Conservation (phyloP, 1,140 invertebrate species). For the Meloidogyne floridensis region DNA sequence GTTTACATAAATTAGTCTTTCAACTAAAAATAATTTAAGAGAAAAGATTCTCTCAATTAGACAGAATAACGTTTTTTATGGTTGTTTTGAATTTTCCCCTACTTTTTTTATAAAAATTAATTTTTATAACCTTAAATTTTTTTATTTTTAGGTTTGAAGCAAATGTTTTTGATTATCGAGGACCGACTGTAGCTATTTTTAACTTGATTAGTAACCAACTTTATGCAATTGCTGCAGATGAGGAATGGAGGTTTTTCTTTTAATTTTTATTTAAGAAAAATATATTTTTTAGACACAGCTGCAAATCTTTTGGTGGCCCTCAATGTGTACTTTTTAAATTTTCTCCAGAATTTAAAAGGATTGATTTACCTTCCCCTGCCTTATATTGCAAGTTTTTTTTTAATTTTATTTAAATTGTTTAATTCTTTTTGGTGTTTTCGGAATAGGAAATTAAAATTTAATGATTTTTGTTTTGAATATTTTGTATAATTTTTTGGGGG, state of each 20-base stretch:
- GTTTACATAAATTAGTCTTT: too few relatives aligned
- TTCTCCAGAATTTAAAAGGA: conserved; percentile 34
- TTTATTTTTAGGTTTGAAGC: conserved; percentile 42
- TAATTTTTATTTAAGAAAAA: conserved; percentile 7
- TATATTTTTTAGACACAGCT: conserved; percentile 38
- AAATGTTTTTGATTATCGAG: conserved; percentile 40
- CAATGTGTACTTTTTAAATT: conserved; percentile 40
- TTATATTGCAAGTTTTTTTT: conserved; percentile 1
- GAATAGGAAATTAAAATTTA: too few relatives aligned
- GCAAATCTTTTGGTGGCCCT: conserved; percentile 45
- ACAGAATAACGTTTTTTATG: too few relatives aligned
- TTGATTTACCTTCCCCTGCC: conserved; percentile 33
- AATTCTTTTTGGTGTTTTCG: too few relatives aligned
- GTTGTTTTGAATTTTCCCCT: too few relatives aligned
- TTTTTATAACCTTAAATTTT: too few relatives aligned
- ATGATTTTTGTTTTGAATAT: too few relatives aligned
- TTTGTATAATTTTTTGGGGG: too few relatives aligned
- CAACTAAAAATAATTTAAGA: too few relatives aligned
- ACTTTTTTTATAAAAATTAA: too few relatives aligned
- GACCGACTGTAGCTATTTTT: conserved; percentile 46
- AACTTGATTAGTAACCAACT: conserved; percentile 29
- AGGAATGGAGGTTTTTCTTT: conserved; percentile 45
- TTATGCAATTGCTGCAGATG: conserved; percentile 39
- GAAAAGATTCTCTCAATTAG: too few relatives aligned
- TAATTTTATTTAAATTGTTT: not conserved